Evolutionary conservation across 2,797 vertebrate species (phyloP), one percentile per base, ranked within the genome.

Genomic region (Eutrigla gurnardus): DNA sequence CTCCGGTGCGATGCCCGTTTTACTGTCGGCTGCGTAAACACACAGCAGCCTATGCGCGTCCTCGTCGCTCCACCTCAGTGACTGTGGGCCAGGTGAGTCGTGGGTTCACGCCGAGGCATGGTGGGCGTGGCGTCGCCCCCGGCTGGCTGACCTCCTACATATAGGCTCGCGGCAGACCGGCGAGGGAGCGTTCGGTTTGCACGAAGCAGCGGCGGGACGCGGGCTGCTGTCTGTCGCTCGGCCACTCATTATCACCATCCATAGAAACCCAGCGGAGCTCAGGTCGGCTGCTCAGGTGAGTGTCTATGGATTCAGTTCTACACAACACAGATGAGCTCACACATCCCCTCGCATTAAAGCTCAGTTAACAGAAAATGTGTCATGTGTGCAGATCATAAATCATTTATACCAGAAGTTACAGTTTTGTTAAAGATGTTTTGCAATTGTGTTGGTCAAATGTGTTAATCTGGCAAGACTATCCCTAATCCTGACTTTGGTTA

Each of bases 111-210:
- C 45, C 75, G 32, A 54, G 54, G 35, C 35, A 25, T 15, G 2
- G 93, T 95, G 93, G 94, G 95, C 88, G 95, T 93, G 94, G 93
- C 90, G 86, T 80, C 64, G 13, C 64, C 35, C 63, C 54, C 4
- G 37, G 75, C 50, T 75, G 73, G 40, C 64, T 70, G 71, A 82
- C 58, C 75, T 52, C 37, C 67, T 58, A 70, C 81, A 83, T 83
- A 85, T 82, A 81, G 74, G 65, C 64, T 74, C 61, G 83, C 32
- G 60, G 49, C 52, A 58, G 90, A 92, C 84, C 78, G 84, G 88
- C n/a, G 83, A 81, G 74, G 64, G 90, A 80, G 87, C 92, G 88
- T 90, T 89, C 70, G 35, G 79, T 87, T 87, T 80, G 82, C 84
- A 82, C 71, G 68, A 79, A 91, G 81, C 90, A 83, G 64, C 68